Evolutionary conservation across 1,140 invertebrate species (phyloP), one percentile per base, ranked within the genome.

Genomic region (Drosophila pseudoobscura): DNA sequence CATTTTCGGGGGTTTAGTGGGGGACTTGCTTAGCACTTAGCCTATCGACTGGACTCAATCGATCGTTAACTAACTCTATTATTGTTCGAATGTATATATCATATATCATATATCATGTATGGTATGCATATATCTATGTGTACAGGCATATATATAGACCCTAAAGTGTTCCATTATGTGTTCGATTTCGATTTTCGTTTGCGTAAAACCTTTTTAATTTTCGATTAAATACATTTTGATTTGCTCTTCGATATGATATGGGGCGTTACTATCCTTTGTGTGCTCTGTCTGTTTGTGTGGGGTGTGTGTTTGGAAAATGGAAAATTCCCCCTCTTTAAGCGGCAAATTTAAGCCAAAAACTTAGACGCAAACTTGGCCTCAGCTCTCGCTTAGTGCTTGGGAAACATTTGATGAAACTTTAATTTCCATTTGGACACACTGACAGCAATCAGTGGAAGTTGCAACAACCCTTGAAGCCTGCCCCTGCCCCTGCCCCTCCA

Each of bases 71-170:
- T 85, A 85, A 82, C 52, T 75, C 82, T 85, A 85, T 85, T 85
- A 85, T 85, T 85, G 82, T 85, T 85, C 82, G 58, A 85, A 78
- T 87, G 82, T 85, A 82, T 63, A 75, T 75, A 66, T 58, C 51
- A 73, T 73, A 73, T 73, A 68, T 68, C 62, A 73, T 73, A 68
- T 72, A 26, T 71, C 72, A 41, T 62, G 17, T 47, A 4, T 24
- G 24, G 24, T 3, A 4, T 24, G 4, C 24, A 11, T 47, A n/a
- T 46, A 41, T 53, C 22, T 46, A 35, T 64, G n/a, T 50, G 55
- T 55, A 11, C 63, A 63, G 71, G 35, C 35, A 13, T 74, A 74
- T 74, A 63, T 74, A 52, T 73, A 74, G 73, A 49, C 70, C 59
- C 56, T 74, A 74, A 73, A 74, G 74, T 74, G 71, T 75, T 74